Evolutionary conservation across 2,113 vertebrate species (phyloP).

Genomic region (Trichomycterus rosablanca): DNA sequence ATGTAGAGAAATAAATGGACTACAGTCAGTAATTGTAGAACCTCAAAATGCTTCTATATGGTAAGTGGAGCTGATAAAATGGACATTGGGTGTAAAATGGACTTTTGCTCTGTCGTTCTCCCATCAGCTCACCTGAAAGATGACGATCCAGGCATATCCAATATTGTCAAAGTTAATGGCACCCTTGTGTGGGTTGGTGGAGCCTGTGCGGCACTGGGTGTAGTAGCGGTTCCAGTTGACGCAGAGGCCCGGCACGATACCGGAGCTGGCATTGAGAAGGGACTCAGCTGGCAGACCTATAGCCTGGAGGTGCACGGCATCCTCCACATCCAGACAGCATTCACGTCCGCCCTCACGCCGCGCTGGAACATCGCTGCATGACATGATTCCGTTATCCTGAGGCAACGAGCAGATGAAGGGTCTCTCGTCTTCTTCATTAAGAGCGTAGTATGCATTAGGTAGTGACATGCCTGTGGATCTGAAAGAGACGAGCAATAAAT

Average conservation of each 20-base stretch:
- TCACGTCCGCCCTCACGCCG: constrained; percentile 80
- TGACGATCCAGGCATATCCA: constrained; percentile 96
- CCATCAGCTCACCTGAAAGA: constrained; percentile 83
- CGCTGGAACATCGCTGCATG: constrained; percentile 83
- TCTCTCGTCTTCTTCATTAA: constrained; percentile 88
- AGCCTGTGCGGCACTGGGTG: constrained; percentile 85
- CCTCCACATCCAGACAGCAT: constrained; percentile 90
- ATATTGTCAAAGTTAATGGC: constrained; percentile 99
- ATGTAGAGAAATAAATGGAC: too few species aligned
- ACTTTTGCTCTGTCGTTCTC: background rate
- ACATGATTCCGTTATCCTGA: constrained; percentile 96
- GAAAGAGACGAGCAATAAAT: background rate
- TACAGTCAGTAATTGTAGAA: too few species aligned
- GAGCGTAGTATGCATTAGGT: constrained; percentile 86
- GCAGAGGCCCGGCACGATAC: constrained; percentile 76
- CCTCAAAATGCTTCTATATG: too few species aligned
- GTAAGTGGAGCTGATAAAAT: too few species aligned
- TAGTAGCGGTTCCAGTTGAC: constrained; percentile 98
- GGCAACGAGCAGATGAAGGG: constrained; percentile 97
- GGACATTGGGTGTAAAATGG: too few species aligned
- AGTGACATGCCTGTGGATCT: constrained; percentile 82
- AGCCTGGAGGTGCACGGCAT: constrained; percentile 77
- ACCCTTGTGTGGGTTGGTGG: constrained; percentile 90
- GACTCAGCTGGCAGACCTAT: constrained; percentile 71
- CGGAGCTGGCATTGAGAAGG: constrained; percentile 63